Evolutionary conservation across 1,140 invertebrate genomes (phyloP).

Genomic region (Gryllus bimaculatus): DNA sequence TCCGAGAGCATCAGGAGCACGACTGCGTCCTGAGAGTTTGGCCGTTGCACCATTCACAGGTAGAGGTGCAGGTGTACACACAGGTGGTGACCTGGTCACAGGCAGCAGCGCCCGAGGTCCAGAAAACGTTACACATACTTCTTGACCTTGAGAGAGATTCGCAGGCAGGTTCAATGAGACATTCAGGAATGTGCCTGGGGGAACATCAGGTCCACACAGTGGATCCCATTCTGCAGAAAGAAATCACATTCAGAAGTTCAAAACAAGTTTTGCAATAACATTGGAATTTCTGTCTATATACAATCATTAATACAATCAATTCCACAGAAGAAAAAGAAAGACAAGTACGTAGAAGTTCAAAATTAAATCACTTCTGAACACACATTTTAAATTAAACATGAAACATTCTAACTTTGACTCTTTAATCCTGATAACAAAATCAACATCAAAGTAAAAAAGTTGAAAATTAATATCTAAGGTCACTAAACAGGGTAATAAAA

Average conservation of each 20-base stretch:
- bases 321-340: no score
- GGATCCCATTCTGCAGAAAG: constrained; percentile 9
- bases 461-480: no score
- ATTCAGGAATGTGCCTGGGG: constrained; percentile 8
- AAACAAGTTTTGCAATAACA: no score
- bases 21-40: background rate
- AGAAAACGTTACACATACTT: constrained; percentile 18
- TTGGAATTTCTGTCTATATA: no score
- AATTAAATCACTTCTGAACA: no score
- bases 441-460: no score
- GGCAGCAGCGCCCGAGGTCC: constrained; percentile 17
- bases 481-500: background rate
- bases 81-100: constrained; percentile 10
- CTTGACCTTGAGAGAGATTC: constrained; percentile 15
- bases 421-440: no score
- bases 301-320: no score
- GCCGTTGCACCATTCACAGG: background rate
- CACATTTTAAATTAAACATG: no score
- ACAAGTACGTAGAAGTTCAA: no score
- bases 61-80: background rate
- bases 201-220: constrained; percentile 9
- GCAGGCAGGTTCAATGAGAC: constrained; percentile 11
- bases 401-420: no score
- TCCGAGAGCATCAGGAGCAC: constrained; percentile 11
- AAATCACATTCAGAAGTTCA: background rate